Percentiles rank a stretch among this genome's conserved stretches.
These are phyloP conservation scores for Virgularia gustaviana DNA, from an alignment of 92 coral and sea anemone genomes.

Conservation along the genomic window DNA sequence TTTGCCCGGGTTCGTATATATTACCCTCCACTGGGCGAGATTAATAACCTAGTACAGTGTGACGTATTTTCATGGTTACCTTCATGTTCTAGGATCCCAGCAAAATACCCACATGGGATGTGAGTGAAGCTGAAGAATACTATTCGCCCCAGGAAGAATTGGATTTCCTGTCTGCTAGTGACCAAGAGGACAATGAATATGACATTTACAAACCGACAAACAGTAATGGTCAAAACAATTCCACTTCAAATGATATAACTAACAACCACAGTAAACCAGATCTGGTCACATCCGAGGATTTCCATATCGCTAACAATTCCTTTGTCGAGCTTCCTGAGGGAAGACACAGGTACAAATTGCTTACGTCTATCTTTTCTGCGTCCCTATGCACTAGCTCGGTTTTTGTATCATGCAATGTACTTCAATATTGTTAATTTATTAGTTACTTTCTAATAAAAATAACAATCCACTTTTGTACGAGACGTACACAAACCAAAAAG, in stretches of 20 bases:
- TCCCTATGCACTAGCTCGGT: no score
- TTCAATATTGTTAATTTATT: no score
- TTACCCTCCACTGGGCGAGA: no score
- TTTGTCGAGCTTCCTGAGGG: slow-evolving; percentile 26
- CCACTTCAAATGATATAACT: background rate
- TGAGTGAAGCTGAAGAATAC: slow-evolving; percentile 35
- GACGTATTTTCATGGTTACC: no score
- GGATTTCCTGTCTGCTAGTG: slow-evolving; percentile 37
- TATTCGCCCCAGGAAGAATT: slow-evolving; percentile 34
- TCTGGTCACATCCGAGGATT: background rate
- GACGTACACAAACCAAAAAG: no score
- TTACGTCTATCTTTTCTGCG: background rate
- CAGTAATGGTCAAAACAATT: slow-evolving; percentile 1
- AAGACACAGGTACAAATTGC: slow-evolving; percentile 24
- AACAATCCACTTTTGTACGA: no score
- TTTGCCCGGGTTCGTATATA: no score
- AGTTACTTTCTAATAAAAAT: no score
- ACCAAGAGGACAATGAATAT: slow-evolving; percentile 29
- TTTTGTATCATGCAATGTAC: no score
- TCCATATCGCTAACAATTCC: background rate
- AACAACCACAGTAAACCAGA: background rate
- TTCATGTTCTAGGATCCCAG: slow-evolving; percentile 15
- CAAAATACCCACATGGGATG: slow-evolving; percentile 20
- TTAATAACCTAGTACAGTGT: no score
- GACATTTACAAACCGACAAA: slow-evolving; percentile 17